Conservation (phyloP, 2,888 invertebrate species). For the Eupithecia tripunctaria region DNA sequence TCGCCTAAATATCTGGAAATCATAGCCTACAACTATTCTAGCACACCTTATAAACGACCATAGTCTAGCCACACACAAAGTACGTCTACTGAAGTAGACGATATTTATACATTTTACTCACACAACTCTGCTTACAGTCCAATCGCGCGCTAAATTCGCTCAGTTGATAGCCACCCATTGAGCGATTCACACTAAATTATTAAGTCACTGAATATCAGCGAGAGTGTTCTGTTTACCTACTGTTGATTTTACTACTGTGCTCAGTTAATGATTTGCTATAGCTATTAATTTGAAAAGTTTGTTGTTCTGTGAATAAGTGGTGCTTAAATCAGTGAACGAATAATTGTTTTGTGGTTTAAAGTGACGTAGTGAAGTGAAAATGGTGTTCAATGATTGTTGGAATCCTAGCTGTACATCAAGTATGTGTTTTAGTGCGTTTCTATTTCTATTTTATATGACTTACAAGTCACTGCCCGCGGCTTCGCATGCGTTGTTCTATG, state of each 20-base stretch:
- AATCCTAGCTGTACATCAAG: conserved; percentile 62
- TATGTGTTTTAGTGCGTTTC: conserved; percentile 50
- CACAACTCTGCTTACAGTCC: conserved; percentile 37
- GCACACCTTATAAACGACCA: background rate
- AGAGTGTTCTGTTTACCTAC: background rate
- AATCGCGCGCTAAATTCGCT: conserved; percentile 31
- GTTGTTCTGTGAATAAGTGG: background rate
- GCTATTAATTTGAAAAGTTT: background rate
- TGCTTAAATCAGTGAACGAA: background rate
- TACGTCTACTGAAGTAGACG: conserved; percentile 63
- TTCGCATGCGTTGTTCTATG: too few relatives aligned
- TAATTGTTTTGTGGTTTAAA: background rate
- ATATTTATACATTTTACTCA: conserved; percentile 70
- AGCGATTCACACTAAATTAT: background rate
- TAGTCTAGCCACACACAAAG: conserved; percentile 18
- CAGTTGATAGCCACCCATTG: conserved; percentile 40
- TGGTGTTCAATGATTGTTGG: conserved; percentile 79
- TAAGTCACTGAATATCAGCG: background rate
- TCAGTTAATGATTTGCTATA: conserved; percentile 7
- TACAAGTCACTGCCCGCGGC: background rate
- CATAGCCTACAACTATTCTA: background rate
- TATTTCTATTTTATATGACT: background rate
- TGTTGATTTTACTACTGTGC: background rate
- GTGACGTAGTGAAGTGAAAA: conserved; percentile 42
- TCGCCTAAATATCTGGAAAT: too few relatives aligned